Evolutionary conservation across 2,113 vertebrate species (phyloP).

Genomic region (Typhlomys cinereus): DNA sequence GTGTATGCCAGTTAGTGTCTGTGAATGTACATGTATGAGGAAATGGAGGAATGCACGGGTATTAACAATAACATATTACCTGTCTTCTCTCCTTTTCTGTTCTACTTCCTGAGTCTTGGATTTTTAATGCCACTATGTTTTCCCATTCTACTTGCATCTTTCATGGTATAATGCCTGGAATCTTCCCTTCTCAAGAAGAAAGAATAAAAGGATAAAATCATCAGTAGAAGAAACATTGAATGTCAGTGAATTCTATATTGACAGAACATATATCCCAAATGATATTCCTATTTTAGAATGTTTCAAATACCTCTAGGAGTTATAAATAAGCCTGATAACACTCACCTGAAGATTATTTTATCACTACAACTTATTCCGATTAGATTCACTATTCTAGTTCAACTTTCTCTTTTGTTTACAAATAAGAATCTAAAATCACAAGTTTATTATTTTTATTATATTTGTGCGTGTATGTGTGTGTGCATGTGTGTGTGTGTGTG

Average conservation of each 20-base stretch:
- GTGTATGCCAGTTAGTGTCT: too few species aligned
- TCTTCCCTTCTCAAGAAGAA: background rate
- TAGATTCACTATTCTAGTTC: background rate
- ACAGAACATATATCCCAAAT: background rate
- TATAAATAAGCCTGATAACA: background rate
- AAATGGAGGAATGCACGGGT: fast-evolving
- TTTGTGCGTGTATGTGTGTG: too few species aligned
- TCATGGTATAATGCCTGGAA: background rate
- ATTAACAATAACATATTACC: background rate
- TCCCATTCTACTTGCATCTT: background rate
- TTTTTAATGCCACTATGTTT: background rate
- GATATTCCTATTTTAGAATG: background rate
- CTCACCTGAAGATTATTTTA: background rate
- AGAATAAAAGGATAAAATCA: too few species aligned
- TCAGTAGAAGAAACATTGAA: too few species aligned
- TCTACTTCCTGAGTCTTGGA: background rate
- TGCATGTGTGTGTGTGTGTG: too few species aligned
- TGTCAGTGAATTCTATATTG: background rate
- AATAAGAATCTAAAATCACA: background rate
- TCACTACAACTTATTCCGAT: background rate
- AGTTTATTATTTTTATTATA: background rate
- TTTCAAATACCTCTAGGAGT: background rate
- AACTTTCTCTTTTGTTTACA: background rate
- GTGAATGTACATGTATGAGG: background rate
- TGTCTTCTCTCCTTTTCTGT: background rate